Conservation (phyloP, 2,113 vertebrate genomes). For the Pedionomus torquatus region DNA sequence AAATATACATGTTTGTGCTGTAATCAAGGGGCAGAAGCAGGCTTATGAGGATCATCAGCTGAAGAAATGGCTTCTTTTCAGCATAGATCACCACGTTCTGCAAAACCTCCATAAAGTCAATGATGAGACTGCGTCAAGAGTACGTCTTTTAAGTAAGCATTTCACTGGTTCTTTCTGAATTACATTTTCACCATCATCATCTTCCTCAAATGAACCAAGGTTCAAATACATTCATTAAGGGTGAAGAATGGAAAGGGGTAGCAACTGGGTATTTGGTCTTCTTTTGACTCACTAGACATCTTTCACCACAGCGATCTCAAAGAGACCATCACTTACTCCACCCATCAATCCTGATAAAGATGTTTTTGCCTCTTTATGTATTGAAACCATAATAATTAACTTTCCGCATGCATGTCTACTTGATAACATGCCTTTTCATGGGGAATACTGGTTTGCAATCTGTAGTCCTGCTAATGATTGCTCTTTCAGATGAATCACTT, state of each 20-base stretch:
- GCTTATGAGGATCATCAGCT: background rate
- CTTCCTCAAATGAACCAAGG: background rate
- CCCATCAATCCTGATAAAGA: background rate
- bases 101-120: background rate
- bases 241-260: background rate
- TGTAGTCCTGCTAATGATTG: background rate
- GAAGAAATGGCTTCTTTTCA: background rate
- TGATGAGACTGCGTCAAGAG: background rate
- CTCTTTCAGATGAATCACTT: background rate
- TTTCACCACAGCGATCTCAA: background rate
- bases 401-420: background rate
- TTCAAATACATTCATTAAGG: background rate
- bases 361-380: background rate
- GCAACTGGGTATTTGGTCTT: background rate
- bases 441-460: background rate
- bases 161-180: background rate
- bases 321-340: background rate
- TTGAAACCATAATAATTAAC: background rate
- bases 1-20: background rate
- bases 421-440: background rate
- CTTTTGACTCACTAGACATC: background rate
- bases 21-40: background rate
- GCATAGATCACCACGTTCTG: background rate
- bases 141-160: background rate
- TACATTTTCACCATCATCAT: background rate